A percentile compares a stretch with the other conserved stretches of the same genome.
phyloP scores from a whole-genome alignment of 2,797 vertebrate genomes.

The Mycteria americana region DNA sequence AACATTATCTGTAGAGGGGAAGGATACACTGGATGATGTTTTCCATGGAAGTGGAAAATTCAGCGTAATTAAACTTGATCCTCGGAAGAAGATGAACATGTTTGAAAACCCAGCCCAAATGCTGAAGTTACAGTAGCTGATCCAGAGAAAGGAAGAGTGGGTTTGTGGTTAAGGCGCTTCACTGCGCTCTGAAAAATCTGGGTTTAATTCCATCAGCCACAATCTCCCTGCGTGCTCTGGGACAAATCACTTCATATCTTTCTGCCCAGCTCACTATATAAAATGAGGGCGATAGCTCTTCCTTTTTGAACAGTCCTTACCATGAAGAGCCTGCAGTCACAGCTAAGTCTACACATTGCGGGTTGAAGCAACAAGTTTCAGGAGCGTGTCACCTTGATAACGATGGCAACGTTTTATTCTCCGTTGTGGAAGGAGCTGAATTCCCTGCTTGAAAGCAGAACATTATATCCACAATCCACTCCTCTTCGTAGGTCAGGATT shows the following conservation, averaged over 20 bases:
- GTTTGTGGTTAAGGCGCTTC: constrained; percentile 12
- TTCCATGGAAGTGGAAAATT: not conserved
- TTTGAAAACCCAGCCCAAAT: not conserved
- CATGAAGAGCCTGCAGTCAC: not conserved
- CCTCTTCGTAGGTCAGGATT: constrained; percentile 51
- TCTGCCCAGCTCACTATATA: not conserved
- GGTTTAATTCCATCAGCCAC: constrained; percentile 13
- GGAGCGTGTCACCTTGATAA: constrained; percentile 18
- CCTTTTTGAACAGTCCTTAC: not conserved
- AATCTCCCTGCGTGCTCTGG: not conserved
- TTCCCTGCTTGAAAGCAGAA: constrained; percentile 42
- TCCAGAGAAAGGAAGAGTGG: not conserved
- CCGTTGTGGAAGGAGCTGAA: constrained; percentile 39
- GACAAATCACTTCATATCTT: not conserved
- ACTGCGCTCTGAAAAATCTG: not conserved
- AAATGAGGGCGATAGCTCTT: not conserved
- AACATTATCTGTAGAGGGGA: rapidly evolving
- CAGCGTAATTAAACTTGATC: not conserved
- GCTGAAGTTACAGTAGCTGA: constrained; percentile 4
- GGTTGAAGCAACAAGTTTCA: constrained; percentile 21
- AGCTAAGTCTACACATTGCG: not conserved
- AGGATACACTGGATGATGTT: not conserved
- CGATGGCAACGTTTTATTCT: constrained; percentile 18
- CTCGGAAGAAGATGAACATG: not conserved
- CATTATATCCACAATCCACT: constrained; percentile 42